Evolutionary conservation across 2,797 vertebrate species (phyloP).

Genomic region (Margarornis squamiger): DNA sequence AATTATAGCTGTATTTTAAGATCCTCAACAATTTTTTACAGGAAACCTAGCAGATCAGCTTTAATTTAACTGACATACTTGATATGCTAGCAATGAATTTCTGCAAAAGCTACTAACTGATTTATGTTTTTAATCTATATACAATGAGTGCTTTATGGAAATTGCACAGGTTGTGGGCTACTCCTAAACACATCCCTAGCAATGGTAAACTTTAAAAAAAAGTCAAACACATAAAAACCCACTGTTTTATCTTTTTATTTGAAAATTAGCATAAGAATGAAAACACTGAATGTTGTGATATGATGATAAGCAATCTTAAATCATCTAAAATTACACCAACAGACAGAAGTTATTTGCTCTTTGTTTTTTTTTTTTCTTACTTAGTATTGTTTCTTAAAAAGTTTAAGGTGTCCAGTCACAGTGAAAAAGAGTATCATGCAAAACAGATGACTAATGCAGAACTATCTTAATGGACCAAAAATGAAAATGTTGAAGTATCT

Average conservation of each 20-base stretch:
- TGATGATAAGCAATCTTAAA: background rate
- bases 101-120: background rate
- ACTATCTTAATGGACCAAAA: background rate
- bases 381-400: background rate
- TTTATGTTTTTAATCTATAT: conserved; percentile 33
- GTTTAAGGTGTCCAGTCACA: background rate
- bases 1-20: background rate
- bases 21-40: background rate
- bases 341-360: background rate
- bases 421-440: background rate
- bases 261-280: background rate
- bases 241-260: background rate
- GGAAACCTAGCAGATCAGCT: background rate
- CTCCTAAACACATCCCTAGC: background rate
- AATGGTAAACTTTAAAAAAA: background rate
- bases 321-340: background rate
- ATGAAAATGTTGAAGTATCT: background rate
- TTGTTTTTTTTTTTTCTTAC: background rate
- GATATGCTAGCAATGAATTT: background rate
- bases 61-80: background rate
- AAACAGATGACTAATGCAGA: background rate
- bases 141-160: background rate
- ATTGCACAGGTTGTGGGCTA: background rate
- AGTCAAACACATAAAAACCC: rapidly evolving
- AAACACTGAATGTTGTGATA: background rate